These are phyloP conservation scores for Falco biarmicus DNA, from an alignment of 2,797 vertebrate species.

Conservation along the genomic window DNA sequence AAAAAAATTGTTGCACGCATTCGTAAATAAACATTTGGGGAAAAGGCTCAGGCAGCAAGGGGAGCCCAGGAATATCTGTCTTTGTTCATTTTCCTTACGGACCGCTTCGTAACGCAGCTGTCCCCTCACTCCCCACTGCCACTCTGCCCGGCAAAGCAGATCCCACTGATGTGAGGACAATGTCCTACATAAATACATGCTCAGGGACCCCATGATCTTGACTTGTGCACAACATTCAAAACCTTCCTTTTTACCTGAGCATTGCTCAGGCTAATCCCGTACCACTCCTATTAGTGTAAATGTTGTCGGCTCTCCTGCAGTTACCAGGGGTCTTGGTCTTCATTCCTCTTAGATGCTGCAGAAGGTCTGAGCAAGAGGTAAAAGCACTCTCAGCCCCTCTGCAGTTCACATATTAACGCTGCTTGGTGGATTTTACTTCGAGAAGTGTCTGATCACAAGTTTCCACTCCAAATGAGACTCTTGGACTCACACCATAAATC, in stretches of 20 bases:
- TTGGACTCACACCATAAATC: neutral
- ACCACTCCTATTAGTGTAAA: fast-evolving
- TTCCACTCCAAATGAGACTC: neutral
- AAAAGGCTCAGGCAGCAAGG: neutral
- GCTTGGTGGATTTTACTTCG: neutral
- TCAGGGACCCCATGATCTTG: neutral
- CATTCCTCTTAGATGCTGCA: fast-evolving
- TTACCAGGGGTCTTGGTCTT: neutral
- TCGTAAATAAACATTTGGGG: neutral
- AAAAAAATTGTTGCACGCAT: neutral
- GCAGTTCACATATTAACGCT: neutral
- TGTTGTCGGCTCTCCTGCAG: neutral
- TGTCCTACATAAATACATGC: fast-evolving
- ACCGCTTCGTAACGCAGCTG: fast-evolving
- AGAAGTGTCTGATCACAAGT: neutral
- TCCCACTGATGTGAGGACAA: neutral
- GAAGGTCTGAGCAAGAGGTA: neutral
- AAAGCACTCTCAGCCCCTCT: neutral
- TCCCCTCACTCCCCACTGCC: neutral
- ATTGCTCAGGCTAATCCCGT: neutral
- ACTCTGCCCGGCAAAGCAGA: neutral
- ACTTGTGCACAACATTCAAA: neutral
- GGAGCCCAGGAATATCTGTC: neutral
- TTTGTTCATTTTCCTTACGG: neutral
- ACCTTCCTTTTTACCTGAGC: neutral